Evolutionary conservation across 2,797 vertebrate genomes (phyloP).

Genomic region (Smutsia gigantea): DNA sequence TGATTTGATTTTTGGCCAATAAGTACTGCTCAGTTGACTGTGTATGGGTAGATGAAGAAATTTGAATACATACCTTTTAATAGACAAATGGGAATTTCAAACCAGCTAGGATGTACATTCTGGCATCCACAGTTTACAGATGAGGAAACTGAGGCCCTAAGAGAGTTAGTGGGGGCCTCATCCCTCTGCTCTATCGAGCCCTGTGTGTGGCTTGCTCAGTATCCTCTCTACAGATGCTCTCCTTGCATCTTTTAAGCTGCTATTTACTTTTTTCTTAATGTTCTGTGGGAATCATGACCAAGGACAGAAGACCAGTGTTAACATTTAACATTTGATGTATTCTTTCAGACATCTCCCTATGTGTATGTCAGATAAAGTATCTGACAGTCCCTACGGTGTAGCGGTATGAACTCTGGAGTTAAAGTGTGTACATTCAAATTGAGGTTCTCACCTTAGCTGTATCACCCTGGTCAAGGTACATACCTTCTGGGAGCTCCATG

Average conservation of each 20-base stretch:
- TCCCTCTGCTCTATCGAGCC: rapidly evolving
- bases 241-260: not conserved
- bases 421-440: not conserved
- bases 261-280: not conserved
- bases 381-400: rapidly evolving
- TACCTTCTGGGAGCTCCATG: not conserved
- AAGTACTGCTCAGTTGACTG: not conserved
- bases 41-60: not conserved
- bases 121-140: not conserved
- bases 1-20: not conserved
- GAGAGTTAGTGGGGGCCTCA: not conserved
- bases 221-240: not conserved
- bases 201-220: not conserved
- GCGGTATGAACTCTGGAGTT: not conserved
- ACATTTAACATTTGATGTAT: not conserved
- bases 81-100: not conserved
- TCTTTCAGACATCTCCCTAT: not conserved
- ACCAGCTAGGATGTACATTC: not conserved
- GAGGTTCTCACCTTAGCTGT: not conserved
- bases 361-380: not conserved
- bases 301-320: not conserved
- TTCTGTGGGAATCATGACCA: not conserved
- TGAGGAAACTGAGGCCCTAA: not conserved
- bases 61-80: not conserved
- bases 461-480: not conserved